These are phyloP conservation scores for Dromius quadrimaculatus DNA, from an alignment of 2,888 invertebrate genomes.

Conservation along the genomic window DNA sequence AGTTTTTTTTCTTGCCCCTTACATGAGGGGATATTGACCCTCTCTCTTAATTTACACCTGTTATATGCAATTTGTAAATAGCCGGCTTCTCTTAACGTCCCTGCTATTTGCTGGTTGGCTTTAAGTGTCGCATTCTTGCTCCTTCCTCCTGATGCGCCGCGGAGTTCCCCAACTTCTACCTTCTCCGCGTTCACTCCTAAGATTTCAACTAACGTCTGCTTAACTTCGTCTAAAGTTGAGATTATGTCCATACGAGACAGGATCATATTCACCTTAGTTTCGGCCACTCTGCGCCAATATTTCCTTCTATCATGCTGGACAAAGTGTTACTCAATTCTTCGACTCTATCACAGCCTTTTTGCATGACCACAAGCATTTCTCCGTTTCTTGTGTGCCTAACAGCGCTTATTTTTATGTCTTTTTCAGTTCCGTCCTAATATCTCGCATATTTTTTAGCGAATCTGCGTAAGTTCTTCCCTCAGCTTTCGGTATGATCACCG, in stretches of 20 bases:
- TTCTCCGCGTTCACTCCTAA: background rate
- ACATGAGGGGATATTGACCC: background rate
- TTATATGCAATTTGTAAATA: background rate
- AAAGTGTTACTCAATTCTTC: too few species aligned
- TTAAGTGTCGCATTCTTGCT: background rate
- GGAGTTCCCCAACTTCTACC: background rate
- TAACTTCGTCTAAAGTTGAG: background rate
- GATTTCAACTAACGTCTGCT: background rate
- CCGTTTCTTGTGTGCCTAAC: background rate
- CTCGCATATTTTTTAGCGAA: background rate
- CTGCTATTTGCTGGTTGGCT: background rate
- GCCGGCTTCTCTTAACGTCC: background rate
- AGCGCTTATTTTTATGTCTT: background rate
- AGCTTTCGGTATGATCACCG: background rate
- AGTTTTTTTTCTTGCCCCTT: background rate
- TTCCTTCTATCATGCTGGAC: too few species aligned
- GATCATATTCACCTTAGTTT: background rate
- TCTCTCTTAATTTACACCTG: background rate
- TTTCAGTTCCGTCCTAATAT: background rate
- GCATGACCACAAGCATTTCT: background rate
- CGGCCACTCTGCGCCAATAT: background rate
- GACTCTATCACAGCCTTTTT: background rate
- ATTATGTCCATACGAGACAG: background rate
- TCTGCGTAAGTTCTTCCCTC: background rate
- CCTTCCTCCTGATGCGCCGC: background rate